Base-by-base conservation (phyloP, 2,888 invertebrate species). In the Stenurella melanura region DNA sequence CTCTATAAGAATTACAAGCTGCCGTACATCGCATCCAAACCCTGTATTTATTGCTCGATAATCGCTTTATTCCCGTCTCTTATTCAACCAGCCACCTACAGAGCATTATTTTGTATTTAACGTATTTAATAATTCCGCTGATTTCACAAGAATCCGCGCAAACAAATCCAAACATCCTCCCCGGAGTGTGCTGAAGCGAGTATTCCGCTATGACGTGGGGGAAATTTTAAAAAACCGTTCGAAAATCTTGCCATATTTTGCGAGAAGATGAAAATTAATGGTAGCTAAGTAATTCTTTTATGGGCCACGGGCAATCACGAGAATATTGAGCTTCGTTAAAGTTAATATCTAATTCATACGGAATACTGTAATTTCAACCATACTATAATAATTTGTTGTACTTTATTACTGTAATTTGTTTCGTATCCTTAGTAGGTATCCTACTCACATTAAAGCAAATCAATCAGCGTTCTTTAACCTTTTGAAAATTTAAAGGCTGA, bases 231-330 rank as follows among this genome's bases (percentile, higher is more conserved):
- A 60, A 61, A 30, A 9, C 9, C 30, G 60, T 6, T 61, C n/a
- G 61, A n/a, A 61, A 21, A 61, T 61, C 85, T 84, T 84, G 83
- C 81, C 78, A 81, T 84, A 84, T 85, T 85, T 84, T 80, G 83
- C 83, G 78, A 83, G 84, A 82, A 81, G 83, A 83, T 77, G 80
- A 81, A 83, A 82, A 85, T 85, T 85, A 85, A 86, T 85, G 83
- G 86, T 86, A 86, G 85, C 85, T 78, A 82, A 84, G 83, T 83
- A 81, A 83, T 85, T 85, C 85, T 84, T 85, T 80, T 78, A 80
- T 76, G 76, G 79, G 83, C 86, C 83, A 79, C 76, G 74, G 85
- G 86, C 86, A 75, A 84, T 86, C 86, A 86, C 86, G 86, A 84
- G 69, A 72, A 58, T 79, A 81, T 76, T 81, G 80, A 77, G 78